A percentile compares a stretch with the other conserved stretches of the same genome.
Conservation (phyloP, 2,888 invertebrate species). For the Choreutis nemorana region DNA sequence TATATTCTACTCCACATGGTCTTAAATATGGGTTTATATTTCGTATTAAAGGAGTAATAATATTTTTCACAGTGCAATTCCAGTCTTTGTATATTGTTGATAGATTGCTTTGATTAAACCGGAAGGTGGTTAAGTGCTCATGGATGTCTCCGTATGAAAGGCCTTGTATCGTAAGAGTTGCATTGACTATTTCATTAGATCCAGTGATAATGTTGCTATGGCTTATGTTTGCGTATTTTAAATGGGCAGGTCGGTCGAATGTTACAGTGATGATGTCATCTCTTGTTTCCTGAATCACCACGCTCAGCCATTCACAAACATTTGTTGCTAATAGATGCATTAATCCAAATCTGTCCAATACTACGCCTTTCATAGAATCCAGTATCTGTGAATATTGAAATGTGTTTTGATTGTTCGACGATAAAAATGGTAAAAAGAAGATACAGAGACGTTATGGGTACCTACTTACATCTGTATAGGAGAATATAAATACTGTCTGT, state of each 20-base stretch:
- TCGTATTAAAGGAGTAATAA: constrained; percentile 68
- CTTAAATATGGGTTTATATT: constrained; percentile 80
- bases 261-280: constrained; percentile 76
- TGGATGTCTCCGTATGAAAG: not conserved
- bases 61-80: constrained; percentile 54
- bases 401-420: not conserved
- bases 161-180: constrained; percentile 15
- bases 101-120: not conserved
- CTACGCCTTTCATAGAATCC: constrained; percentile 54
- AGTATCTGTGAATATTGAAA: constrained; percentile 30
- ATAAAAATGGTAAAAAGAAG: not conserved
- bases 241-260: constrained; percentile 31
- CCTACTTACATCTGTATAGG: constrained; percentile 70
- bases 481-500: constrained; percentile 77
- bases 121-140: not conserved
- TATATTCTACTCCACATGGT: constrained; percentile 85
- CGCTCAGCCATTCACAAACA: constrained; percentile 91
- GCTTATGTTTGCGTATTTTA: constrained; percentile 42
- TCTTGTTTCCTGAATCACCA: constrained; percentile 86
- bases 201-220: constrained; percentile 23
- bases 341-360: constrained; percentile 78
- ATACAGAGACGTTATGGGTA: not conserved
- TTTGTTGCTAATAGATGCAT: constrained; percentile 96
- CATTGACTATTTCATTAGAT: constrained; percentile 26
- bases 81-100: constrained; percentile 26